These are phyloP conservation scores for Centruroides sculpturatus DNA, from an alignment of 1,140 invertebrate genomes.

Conservation along the genomic window DNA sequence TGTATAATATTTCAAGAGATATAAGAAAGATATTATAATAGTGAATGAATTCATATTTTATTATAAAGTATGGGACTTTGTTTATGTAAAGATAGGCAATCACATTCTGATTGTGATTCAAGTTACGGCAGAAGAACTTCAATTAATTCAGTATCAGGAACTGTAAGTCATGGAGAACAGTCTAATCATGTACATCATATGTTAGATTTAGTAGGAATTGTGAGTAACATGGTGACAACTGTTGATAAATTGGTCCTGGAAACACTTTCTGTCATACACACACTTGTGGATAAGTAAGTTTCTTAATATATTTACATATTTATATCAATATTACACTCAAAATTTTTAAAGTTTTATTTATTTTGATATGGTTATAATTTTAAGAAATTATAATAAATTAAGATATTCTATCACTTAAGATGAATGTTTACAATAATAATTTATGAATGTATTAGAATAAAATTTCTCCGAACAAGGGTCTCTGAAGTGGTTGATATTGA, in stretches of 20 bases:
- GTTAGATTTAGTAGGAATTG: conserved; percentile 4
- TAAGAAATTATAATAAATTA: no score
- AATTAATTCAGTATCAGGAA: conserved; percentile 8
- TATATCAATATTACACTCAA: no score
- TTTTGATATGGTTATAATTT: no score
- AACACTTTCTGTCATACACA: conserved; percentile 58
- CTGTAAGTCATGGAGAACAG: background rate
- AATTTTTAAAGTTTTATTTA: no score
- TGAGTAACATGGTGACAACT: conserved; percentile 4
- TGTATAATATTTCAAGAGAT: background rate
- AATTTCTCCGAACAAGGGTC: no score
- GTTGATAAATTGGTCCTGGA: conserved; percentile 62
- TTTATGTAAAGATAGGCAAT: conserved; percentile 12
- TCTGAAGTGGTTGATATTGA: no score
- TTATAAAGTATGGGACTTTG: conserved; percentile 8
- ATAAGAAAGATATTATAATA: no score
- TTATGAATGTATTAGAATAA: no score
- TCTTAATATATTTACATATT: background rate
- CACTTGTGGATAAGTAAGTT: conserved; percentile 66
- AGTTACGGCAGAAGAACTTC: background rate
- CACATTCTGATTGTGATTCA: conserved; percentile 7
- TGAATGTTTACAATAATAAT: no score
- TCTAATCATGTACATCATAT: background rate
- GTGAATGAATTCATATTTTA: no score
- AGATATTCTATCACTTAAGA: no score